Base-by-base conservation (phyloP, 2,888 invertebrate genomes). In the Bugula neritina region DNA sequence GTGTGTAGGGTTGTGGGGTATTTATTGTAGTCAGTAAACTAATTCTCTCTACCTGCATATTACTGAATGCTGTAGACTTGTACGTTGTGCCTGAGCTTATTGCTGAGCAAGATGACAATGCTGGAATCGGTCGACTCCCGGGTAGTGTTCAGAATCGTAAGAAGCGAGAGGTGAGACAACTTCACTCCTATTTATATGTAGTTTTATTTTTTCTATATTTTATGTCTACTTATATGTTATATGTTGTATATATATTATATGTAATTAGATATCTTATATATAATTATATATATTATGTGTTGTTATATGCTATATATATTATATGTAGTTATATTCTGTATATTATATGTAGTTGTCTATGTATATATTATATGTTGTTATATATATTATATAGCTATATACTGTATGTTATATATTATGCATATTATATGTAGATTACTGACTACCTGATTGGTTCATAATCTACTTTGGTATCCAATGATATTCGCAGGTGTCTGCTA, bases 1-100 rank as follows among this genome's bases (percentile, higher is more conserved):
- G 17, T 43, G 17, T 43, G 43, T 43, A 43, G 5, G 43, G 5
- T 10, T 17, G 43, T 43, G 17, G 5, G 17, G 10, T 43, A 43
- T 43, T 10, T 43, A 43, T 17, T 43, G 43, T 43, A 43, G 43
- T 10, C n/a, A n/a, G n/a, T n/a, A n/a, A n/a, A n/a, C n/a, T n/a
- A n/a, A n/a, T n/a, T n/a, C n/a, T n/a, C n/a, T n/a, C n/a, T n/a
- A n/a, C n/a, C n/a, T n/a, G n/a, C n/a, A n/a, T n/a, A n/a, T n/a
- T 43, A 43, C 43, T 43, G 17, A 10, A 43, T 63, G 10, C 34
- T 70, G 35, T 54, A 70, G 70, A 70, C 23, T 3, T 70, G 35
- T 70, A 54, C 29, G 70, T 70, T 10, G 70, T 43, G 2, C 70
- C 70, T 21, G 52, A 70, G 25, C 23, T 70, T 35, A 70, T 43